phyloP scores from a whole-genome alignment of 2,888 invertebrate genomes.

The Trimorus sp. region DNA sequence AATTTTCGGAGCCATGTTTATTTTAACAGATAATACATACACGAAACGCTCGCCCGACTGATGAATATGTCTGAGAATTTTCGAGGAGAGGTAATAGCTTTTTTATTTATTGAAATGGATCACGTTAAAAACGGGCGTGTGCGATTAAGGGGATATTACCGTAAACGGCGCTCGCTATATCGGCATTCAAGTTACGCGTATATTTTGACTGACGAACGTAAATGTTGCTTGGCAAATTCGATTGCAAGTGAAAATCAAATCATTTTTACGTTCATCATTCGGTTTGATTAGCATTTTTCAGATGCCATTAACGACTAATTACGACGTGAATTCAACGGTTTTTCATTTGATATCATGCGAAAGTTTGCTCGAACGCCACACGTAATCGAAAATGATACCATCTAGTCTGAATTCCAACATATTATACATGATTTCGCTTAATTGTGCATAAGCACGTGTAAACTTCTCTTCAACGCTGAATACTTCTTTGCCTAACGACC shows the following conservation, averaged over 20 bases:
- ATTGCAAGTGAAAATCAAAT: conserved; percentile 6
- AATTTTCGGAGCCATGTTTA: conserved; percentile 42
- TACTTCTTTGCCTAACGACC: conserved; percentile 10
- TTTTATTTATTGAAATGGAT: conserved; percentile 42
- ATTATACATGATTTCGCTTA: conserved; percentile 6
- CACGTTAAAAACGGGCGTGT: neutral
- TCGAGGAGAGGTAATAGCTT: conserved; percentile 41
- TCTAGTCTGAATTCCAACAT: conserved; percentile 1
- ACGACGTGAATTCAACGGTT: no score
- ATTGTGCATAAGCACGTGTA: conserved; percentile 26
- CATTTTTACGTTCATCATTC: conserved; percentile 5
- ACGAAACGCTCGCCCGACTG: conserved; percentile 29
- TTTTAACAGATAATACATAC: conserved; percentile 38
- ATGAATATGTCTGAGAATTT: conserved; percentile 50
- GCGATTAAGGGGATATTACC: conserved; percentile 23
- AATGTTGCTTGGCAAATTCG: no score
- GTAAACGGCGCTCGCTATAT: neutral
- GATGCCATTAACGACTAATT: no score
- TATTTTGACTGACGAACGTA: no score
- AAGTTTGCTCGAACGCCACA: conserved; percentile 4
- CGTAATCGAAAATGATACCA: neutral
- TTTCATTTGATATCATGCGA: neutral
- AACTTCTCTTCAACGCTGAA: conserved; percentile 3
- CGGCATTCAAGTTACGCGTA: neutral
- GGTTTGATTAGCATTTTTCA: neutral